Conservation (phyloP, 2,797 vertebrate genomes). For the Pteropus rufus region DNA sequence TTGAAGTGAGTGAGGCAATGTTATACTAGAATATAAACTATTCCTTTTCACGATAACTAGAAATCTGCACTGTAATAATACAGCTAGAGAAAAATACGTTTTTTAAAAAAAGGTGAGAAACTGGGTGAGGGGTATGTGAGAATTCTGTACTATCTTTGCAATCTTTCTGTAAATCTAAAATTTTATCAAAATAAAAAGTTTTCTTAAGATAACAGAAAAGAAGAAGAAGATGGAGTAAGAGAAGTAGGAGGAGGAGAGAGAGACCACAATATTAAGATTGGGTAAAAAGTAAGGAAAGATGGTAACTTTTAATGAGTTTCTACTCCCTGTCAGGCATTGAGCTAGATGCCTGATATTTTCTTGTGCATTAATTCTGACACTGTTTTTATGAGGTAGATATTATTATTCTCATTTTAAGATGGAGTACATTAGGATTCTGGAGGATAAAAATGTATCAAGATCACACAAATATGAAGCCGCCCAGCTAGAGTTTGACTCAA, state of each 20-base stretch:
- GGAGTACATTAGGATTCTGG: neutral
- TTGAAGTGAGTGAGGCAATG: neutral
- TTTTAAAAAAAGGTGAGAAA: neutral
- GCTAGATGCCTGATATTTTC: neutral
- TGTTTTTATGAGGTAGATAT: neutral
- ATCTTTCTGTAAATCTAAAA: neutral
- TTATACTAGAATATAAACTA: neutral
- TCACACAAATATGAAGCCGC: neutral
- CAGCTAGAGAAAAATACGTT: neutral
- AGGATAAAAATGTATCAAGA: neutral
- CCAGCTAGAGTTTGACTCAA: neutral
- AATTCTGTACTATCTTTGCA: neutral
- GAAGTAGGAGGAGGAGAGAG: neutral
- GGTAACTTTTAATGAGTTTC: neutral
- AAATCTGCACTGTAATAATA: neutral
- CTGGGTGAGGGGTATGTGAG: neutral
- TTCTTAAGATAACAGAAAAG: neutral
- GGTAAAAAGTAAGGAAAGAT: neutral
- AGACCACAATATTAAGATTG: neutral
- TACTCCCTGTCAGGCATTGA: neutral
- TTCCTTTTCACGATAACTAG: neutral
- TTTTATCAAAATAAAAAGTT: neutral
- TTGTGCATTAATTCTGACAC: slow-evolving; percentile 6
- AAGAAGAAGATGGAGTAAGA: neutral
- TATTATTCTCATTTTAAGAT: slow-evolving; percentile 23